phyloP scores from a whole-genome alignment of 2,888 invertebrate species.

The Xestoiulus laeticollis region DNA sequence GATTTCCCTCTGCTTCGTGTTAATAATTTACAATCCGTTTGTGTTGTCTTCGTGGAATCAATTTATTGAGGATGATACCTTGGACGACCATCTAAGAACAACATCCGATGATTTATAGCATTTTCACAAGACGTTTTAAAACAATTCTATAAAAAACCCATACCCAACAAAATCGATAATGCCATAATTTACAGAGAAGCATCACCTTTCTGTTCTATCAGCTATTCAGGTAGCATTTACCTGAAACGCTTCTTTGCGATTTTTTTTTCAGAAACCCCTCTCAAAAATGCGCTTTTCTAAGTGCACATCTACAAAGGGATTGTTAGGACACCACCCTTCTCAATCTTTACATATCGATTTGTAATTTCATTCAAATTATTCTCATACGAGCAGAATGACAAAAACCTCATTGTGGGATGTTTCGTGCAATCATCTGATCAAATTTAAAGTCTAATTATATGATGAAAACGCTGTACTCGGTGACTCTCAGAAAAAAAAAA shows the following conservation, averaged over 20 bases:
- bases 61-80: neutral
- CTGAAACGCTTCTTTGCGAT: neutral
- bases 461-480: neutral
- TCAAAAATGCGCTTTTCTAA: neutral
- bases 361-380: slow-evolving; percentile 40
- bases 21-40: neutral
- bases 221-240: slow-evolving; percentile 20
- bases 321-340: neutral
- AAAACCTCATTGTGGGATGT: slow-evolving; percentile 41
- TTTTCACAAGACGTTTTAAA: neutral
- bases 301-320: neutral
- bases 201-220: slow-evolving; percentile 3
- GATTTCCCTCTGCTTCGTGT: neutral
- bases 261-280: neutral
- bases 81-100: neutral
- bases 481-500: neutral
- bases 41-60: neutral
- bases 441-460: slow-evolving; percentile 35
- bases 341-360: neutral
- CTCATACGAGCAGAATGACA: neutral
- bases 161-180: neutral
- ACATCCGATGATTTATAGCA: neutral
- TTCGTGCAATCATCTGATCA: slow-evolving; percentile 38
- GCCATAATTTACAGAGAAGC: neutral
- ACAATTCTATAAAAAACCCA: neutral